Evolutionary conservation across 2,797 vertebrate genomes (phyloP).

Genomic region (Arnoldichthys spilopterus): DNA sequence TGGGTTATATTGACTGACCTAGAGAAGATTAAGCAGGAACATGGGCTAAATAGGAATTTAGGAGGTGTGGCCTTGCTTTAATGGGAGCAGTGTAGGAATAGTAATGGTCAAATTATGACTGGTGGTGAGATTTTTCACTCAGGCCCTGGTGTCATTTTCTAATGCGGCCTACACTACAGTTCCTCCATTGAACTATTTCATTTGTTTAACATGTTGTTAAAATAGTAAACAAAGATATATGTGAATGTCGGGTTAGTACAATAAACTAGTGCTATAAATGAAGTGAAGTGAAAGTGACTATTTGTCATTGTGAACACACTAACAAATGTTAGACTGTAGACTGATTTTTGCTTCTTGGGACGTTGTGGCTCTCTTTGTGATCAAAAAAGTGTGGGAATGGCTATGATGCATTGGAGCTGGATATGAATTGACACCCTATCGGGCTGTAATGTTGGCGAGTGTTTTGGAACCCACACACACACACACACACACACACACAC

Average conservation of each 20-base stretch:
- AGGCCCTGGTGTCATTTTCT: no score
- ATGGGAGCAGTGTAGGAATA: not conserved
- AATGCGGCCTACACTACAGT: no score
- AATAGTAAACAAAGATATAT: not conserved
- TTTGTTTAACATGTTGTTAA: not conserved
- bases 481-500: not conserved
- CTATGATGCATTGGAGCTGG: conserved; percentile 77
- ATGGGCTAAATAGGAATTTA: not conserved
- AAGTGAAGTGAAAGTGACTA: no score
- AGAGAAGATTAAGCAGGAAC: conserved; percentile 64
- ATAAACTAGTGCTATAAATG: no score
- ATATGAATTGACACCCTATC: conserved; percentile 69
- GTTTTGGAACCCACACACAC: not conserved
- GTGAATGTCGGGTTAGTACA: not conserved
- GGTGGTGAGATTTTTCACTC: no score
- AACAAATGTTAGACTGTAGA: conserved; percentile 55
- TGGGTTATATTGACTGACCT: no score
- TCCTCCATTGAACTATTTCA: not conserved
- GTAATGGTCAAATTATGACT: not conserved
- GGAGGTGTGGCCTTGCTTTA: not conserved
- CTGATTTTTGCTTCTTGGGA: conserved; percentile 59
- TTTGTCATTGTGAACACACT: no score
- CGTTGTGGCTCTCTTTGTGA: conserved; percentile 59
- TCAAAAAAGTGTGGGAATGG: conserved; percentile 50
- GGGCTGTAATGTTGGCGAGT: conserved; percentile 38